Conservation (phyloP, 2,888 invertebrate genomes). For the Seira musarum region DNA sequence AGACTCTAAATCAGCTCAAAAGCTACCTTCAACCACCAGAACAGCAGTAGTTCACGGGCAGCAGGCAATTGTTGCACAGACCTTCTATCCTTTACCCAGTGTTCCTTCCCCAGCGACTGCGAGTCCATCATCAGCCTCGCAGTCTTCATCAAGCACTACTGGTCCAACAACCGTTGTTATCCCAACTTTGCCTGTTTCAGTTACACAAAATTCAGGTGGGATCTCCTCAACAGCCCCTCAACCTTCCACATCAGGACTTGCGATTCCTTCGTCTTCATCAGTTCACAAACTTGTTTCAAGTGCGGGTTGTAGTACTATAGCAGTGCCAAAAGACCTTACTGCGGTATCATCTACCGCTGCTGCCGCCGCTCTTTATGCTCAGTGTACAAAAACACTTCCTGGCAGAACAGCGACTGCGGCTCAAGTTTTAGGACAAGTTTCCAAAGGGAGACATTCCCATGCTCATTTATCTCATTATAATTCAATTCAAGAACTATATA, state of each 20-base stretch:
- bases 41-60: conserved; percentile 19
- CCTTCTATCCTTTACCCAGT: conserved; percentile 49
- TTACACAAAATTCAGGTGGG: conserved; percentile 42
- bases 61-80: conserved; percentile 57
- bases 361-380: conserved; percentile 46
- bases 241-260: background rate
- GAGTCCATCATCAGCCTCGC: conserved; percentile 49
- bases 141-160: conserved; percentile 49
- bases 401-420: conserved; percentile 27
- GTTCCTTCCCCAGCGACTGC: conserved; percentile 52
- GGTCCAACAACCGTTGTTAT: conserved; percentile 45
- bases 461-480: conserved; percentile 67
- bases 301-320: background rate
- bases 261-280: conserved; percentile 10
- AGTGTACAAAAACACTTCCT: conserved; percentile 52
- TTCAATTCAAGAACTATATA: conserved; percentile 70
- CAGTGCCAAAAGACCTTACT: conserved; percentile 21
- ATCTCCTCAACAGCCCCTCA: conserved; percentile 20
- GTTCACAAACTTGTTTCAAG: conserved; percentile 8
- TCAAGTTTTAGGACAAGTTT: conserved; percentile 3
- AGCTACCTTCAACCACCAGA: conserved; percentile 24
- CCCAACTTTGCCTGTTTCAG: conserved; percentile 50
- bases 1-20: conserved; percentile 19
- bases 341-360: conserved; percentile 31
- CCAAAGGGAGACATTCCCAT: conserved; percentile 32